Base-by-base conservation (phyloP, 1,140 invertebrate species). In the Penaeus chinensis region DNA sequence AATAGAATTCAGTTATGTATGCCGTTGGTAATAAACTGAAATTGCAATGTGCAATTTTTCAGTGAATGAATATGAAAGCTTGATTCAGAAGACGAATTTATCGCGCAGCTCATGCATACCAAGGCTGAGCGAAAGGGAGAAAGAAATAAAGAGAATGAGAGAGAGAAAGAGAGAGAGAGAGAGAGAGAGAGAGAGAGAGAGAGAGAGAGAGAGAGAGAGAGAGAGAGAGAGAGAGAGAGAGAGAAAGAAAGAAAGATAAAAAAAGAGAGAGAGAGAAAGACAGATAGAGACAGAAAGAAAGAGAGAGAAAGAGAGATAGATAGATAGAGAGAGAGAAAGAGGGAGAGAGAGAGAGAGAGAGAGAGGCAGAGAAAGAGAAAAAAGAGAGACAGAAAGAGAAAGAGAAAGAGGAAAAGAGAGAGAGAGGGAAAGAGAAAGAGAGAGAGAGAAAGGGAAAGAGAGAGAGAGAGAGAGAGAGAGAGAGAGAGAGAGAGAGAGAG, bases 81-180 rank as follows among this genome's bases (percentile, higher is more conserved):
- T 54, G 10, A 54, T 54, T 54, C 16, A 16, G 54, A 54, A 54
- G 54, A 54, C 10, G 54, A 54, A 54, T 13, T 47, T 47, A 47
- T 47, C 47, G 7, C 47, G 47, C 47, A 47, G 7, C 47, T 47
- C 7, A 13, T 47, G 11, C 47, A 47, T 47, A 47, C 47, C 47
- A 47, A 10, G 11, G 0, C 54, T 54, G 54, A 54, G 10, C 16
- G 1, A 13, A 0, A 54, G 1, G 2, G 16, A 10, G 19, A 20
- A 0, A n/a, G 0, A 71, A 1, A 71, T 8, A 71, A 0, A 71
- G 66, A 71, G 66, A 71, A 19, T n/a, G 66, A 71, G 66, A 71
- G 77, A 79, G 77, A 79, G 77, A 79, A 32, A 79, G 77, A 47
- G 77, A 54, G 77, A 79, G 77, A 79, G 37, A 79, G 77, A 79